Conservation (phyloP, 2,113 vertebrate species). For the Parus major region DNA sequence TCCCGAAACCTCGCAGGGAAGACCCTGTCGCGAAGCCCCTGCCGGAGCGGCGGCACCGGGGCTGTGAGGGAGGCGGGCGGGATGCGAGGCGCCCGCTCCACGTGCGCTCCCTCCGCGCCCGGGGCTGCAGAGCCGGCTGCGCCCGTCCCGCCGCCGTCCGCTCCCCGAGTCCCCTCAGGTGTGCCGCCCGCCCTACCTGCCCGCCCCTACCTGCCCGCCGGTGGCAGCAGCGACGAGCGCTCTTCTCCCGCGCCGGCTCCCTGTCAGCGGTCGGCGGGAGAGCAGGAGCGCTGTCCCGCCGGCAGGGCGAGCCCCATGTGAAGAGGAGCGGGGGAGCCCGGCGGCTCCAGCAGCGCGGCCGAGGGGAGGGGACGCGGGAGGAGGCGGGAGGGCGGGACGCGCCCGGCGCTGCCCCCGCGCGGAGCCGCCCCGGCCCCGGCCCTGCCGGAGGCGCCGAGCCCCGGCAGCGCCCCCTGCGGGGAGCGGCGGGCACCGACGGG, state of each 20-base stretch:
- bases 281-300: conserved; percentile 10
- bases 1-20: not conserved
- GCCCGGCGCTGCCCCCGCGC: not conserved
- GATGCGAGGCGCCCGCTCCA: not conserved
- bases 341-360: not conserved
- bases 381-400: not conserved
- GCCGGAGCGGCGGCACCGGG: not conserved
- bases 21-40: not conserved
- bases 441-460: not conserved
- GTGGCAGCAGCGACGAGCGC: not conserved
- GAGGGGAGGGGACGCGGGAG: not conserved
- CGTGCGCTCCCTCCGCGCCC: not conserved
- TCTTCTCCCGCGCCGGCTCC: not conserved
- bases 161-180: not conserved
- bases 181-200: not conserved
- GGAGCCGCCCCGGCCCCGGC: conserved; percentile 28
- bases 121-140: not conserved
- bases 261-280: conserved; percentile 14
- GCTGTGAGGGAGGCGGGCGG: not conserved
- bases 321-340: not conserved
- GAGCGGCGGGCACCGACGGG: not conserved
- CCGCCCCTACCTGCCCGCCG: not conserved
- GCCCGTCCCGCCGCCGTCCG: not conserved
- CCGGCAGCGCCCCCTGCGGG: conserved; percentile 66
- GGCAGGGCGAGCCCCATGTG: conserved; percentile 58